Evolutionary conservation across 2,113 vertebrate species (phyloP).

Genomic region (Psephotus haematonotus): DNA sequence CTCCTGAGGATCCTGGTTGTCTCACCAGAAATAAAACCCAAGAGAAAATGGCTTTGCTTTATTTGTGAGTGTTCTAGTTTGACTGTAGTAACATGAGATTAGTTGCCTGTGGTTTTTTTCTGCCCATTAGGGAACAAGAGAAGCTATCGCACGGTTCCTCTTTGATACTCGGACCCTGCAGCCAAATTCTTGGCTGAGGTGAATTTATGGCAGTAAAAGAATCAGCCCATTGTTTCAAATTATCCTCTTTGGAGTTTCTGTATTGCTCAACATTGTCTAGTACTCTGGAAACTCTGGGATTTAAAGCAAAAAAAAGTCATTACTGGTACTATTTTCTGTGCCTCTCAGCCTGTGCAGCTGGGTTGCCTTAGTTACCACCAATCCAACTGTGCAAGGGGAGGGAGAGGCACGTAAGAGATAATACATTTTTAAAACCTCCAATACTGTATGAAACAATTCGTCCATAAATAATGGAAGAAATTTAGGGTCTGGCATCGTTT

Average conservation of each 20-base stretch:
- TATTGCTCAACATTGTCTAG: constrained; percentile 49
- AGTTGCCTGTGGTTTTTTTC: background rate
- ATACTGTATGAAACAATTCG: constrained; percentile 20
- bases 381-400: constrained; percentile 46
- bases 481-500: constrained; percentile 1
- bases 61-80: background rate
- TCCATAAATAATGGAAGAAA: constrained; percentile 58
- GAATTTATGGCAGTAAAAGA: constrained; percentile 40
- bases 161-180: background rate
- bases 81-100: background rate
- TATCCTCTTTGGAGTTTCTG: constrained; percentile 51
- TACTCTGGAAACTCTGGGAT: constrained; percentile 57
- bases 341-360: constrained; percentile 61
- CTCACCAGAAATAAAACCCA: background rate
- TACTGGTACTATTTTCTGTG: constrained; percentile 61
- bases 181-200: constrained; percentile 22
- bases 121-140: background rate
- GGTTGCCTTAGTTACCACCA: constrained; percentile 66
- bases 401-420: constrained; percentile 40
- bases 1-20: background rate
- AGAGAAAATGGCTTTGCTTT: background rate
- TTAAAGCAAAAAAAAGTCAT: constrained; percentile 40
- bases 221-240: constrained; percentile 51
- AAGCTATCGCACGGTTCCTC: background rate
- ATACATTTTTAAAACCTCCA: constrained; percentile 56